These are phyloP conservation scores for Atherinomorus stipes DNA, from an alignment of 2,113 vertebrate species.

Conservation along the genomic window DNA sequence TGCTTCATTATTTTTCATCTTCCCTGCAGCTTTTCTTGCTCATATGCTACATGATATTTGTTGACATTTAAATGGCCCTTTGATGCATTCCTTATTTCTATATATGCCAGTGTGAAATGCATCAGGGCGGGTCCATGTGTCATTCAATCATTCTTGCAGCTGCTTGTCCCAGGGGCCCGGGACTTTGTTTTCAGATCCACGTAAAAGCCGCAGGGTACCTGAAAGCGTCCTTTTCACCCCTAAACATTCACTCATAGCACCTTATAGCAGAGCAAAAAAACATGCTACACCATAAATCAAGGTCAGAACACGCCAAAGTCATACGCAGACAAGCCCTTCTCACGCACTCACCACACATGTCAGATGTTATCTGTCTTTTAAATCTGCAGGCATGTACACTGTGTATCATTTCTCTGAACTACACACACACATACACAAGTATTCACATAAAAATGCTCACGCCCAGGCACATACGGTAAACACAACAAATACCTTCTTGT, in stretches of 20 bases:
- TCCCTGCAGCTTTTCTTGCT: constrained; percentile 24
- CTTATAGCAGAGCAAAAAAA: constrained; percentile 33
- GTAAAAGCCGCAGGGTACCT: constrained; percentile 69
- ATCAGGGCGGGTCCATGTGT: constrained; percentile 66
- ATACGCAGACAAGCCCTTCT: constrained; percentile 70
- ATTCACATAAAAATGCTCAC: constrained; percentile 34
- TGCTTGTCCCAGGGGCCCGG: constrained; percentile 69
- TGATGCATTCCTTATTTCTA: constrained; percentile 60
- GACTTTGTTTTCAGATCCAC: constrained; percentile 66
- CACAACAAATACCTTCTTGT: constrained; percentile 75
- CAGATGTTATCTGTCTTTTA: constrained; percentile 68
- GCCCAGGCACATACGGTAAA: constrained; percentile 67
- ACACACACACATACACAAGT: constrained; percentile 31
- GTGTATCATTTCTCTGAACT: constrained; percentile 46
- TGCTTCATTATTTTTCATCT: constrained; percentile 10
- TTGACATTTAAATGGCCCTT: constrained; percentile 59
- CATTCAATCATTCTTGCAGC: constrained; percentile 79
- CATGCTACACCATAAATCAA: constrained; percentile 71
- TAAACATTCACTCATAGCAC: constrained; percentile 59
- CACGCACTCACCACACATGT: constrained; percentile 70
- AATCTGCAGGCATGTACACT: constrained; percentile 69
- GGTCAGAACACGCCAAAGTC: constrained; percentile 59
- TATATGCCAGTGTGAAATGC: constrained; percentile 47
- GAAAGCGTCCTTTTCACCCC: constrained; percentile 74
- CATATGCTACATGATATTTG: constrained; percentile 47